phyloP scores from a whole-genome alignment of 2,888 invertebrate genomes.

The Drosophila nr. medialis region DNA sequence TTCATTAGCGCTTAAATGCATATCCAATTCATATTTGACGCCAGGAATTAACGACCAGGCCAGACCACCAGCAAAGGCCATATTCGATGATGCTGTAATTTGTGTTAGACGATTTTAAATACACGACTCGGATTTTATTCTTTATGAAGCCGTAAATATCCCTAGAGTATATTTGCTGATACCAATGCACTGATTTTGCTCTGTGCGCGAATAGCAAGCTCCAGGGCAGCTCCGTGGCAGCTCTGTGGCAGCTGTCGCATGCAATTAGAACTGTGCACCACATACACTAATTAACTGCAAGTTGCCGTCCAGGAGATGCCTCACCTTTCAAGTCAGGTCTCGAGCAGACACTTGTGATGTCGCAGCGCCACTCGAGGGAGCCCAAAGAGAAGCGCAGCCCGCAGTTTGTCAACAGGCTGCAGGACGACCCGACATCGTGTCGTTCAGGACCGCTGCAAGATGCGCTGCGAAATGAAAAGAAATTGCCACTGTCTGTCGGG shows the following conservation, averaged over 20 bases:
- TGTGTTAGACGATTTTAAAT: conserved; percentile 34
- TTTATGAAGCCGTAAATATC: conserved; percentile 59
- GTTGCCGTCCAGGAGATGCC: conserved; percentile 46
- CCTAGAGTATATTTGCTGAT: conserved; percentile 14
- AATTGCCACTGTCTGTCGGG: conserved; percentile 71
- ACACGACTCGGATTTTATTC: neutral
- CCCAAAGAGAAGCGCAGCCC: conserved; percentile 33
- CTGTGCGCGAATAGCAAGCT: conserved; percentile 11
- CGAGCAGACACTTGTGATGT: conserved; percentile 67
- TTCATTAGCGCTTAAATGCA: conserved; percentile 68
- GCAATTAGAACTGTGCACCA: conserved; percentile 64
- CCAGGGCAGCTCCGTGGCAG: conserved; percentile 4
- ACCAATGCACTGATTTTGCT: conserved; percentile 14
- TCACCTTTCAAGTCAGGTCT: conserved; percentile 47
- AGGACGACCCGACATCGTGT: conserved; percentile 6
- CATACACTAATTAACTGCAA: conserved; percentile 75
- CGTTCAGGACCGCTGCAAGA: conserved; percentile 41
- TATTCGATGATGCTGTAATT: conserved; percentile 27
- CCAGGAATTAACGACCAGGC: conserved; percentile 22
- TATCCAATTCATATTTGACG: conserved; percentile 50
- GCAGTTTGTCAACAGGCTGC: conserved; percentile 71
- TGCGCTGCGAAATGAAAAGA: conserved; percentile 69
- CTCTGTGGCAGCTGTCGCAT: conserved; percentile 60
- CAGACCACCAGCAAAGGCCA: conserved; percentile 42
- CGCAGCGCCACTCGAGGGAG: conserved; percentile 64